These are phyloP conservation scores for Octodonta nipae DNA, from an alignment of 2,888 invertebrate species.

Conservation along the genomic window DNA sequence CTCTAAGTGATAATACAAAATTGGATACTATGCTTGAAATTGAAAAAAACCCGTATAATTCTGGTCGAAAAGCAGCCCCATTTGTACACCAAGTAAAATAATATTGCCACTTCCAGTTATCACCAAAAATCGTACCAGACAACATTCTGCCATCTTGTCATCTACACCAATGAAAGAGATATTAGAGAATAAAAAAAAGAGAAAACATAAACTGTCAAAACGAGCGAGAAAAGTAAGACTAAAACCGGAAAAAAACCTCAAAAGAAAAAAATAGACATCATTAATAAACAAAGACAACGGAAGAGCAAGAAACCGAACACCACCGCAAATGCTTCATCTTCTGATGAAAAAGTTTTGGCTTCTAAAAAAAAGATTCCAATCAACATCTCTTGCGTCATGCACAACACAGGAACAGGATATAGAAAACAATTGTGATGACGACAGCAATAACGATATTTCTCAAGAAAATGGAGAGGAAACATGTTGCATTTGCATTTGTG, in stretches of 20 bases:
- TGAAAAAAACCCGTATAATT: too few species aligned
- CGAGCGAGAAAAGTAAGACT: neutral
- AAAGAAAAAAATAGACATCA: neutral
- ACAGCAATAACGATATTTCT: too few species aligned
- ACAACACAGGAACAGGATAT: neutral
- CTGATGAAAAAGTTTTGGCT: neutral
- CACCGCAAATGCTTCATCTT: too few species aligned
- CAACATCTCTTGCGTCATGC: neutral
- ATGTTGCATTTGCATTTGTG: too few species aligned
- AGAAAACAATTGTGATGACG: too few species aligned
- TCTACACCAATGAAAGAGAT: neutral
- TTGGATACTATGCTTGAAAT: too few species aligned
- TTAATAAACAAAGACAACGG: neutral
- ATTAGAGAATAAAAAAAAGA: neutral
- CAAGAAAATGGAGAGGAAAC: too few species aligned
- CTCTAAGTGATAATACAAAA: too few species aligned
- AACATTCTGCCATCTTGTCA: neutral
- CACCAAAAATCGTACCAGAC: neutral
- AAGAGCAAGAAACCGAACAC: neutral
- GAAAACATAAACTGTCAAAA: neutral
- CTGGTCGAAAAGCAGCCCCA: too few species aligned
- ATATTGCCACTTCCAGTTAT: neutral
- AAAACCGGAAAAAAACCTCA: neutral
- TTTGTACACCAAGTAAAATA: neutral
- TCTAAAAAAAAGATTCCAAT: neutral